A percentile compares a stretch with the other conserved stretches of the same genome.
These are phyloP conservation scores for Drosophila kanekoi DNA, from an alignment of 2,888 invertebrate genomes.

Conservation along the genomic window DNA sequence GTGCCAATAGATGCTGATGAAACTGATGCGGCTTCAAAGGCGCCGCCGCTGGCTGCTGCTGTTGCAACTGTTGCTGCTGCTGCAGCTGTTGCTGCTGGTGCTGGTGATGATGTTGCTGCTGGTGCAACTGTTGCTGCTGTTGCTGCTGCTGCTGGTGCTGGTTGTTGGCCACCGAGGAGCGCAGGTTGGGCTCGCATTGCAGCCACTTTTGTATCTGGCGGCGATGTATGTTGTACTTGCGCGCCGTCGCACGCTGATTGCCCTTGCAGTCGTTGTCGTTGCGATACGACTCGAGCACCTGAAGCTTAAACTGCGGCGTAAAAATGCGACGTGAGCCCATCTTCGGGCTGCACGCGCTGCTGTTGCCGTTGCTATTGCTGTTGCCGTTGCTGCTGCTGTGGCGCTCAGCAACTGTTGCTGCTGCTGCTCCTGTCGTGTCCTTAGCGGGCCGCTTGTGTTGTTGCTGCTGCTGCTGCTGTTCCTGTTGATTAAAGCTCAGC, in stretches of 20 bases:
- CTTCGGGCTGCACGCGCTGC: conserved; percentile 80
- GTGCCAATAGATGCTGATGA: conserved; percentile 63
- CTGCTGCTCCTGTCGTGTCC: conserved; percentile 87
- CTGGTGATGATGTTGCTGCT: conserved; percentile 57
- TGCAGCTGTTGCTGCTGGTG: conserved; percentile 38
- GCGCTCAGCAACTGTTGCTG: conserved; percentile 85
- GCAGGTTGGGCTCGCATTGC: conserved; percentile 92
- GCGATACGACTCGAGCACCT: conserved; percentile 94
- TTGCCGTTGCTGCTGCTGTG: conserved; percentile 20
- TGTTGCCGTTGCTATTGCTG: conserved; percentile 23
- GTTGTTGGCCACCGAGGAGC: conserved; percentile 89
- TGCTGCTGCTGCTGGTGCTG: conserved; percentile 77
- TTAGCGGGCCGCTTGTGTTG: conserved; percentile 10
- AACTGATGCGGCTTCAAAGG: conserved; percentile 54
- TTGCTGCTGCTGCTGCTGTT: conserved; percentile 86
- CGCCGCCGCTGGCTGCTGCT: conserved; percentile 39
- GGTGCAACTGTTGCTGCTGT: conserved; percentile 48
- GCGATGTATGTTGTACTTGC: conserved; percentile 95
- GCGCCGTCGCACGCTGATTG: conserved; percentile 94
- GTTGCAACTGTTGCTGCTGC: conserved; percentile 40
- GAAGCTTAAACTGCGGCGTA: conserved; percentile 94
- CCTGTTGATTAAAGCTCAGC: conserved; percentile 42
- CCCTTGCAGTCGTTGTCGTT: conserved; percentile 94
- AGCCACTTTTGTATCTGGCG: conserved; percentile 97
- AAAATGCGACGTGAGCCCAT: conserved; percentile 95